Evolutionary conservation across 2,888 invertebrate species (phyloP).

Genomic region (Tuta absoluta): DNA sequence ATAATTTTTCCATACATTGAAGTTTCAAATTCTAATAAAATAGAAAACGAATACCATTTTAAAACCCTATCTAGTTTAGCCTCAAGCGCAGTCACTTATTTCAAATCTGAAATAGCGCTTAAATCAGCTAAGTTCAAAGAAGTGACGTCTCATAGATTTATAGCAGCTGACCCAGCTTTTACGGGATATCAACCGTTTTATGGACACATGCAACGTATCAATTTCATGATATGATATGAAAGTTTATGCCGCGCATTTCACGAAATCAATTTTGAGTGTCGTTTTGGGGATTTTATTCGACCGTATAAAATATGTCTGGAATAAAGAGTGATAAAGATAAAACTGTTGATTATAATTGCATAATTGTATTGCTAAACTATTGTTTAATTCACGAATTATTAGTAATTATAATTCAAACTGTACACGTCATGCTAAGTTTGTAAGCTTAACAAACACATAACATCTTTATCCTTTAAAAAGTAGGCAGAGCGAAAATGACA

Average conservation of each 20-base stretch:
- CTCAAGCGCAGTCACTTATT: background rate
- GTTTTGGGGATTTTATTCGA: background rate
- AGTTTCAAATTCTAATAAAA: too few relatives aligned
- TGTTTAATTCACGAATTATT: too few relatives aligned
- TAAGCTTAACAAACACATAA: too few relatives aligned
- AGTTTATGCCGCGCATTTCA: slow-evolving; percentile 3
- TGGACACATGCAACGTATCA: slow-evolving; percentile 11
- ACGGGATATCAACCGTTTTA: slow-evolving; percentile 5
- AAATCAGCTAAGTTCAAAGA: slow-evolving; percentile 8
- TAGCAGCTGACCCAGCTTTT: slow-evolving; percentile 14
- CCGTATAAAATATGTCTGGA: background rate
- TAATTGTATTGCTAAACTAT: too few relatives aligned
- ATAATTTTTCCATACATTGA: too few relatives aligned
- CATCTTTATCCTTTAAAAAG: too few relatives aligned
- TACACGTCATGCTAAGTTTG: too few relatives aligned
- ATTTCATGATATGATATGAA: background rate
- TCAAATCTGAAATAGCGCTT: slow-evolving; percentile 8
- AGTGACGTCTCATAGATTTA: slow-evolving; percentile 4
- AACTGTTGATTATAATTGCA: too few relatives aligned
- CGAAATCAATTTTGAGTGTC: slow-evolving; percentile 3
- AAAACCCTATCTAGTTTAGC: too few relatives aligned
- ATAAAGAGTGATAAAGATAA: background rate
- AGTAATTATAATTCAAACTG: too few relatives aligned
- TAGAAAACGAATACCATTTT: too few relatives aligned
- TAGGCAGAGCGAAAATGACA: too few relatives aligned